Percentiles rank a stretch among this genome's conserved stretches.
phyloP scores from a whole-genome alignment of 2,888 invertebrate genomes.

The Netelia melanura region DNA sequence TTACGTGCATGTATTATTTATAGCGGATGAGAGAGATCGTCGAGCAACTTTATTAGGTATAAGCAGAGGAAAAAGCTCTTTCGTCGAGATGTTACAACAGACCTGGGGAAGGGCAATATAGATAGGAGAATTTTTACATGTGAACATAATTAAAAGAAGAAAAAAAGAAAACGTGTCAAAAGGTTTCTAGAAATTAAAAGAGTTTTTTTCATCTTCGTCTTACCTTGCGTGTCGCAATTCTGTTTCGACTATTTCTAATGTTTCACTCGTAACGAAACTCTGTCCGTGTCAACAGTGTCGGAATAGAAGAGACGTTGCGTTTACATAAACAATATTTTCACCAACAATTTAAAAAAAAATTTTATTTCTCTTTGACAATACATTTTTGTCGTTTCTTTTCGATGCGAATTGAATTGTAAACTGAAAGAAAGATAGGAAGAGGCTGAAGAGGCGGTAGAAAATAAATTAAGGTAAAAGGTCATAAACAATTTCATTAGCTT shows the following conservation, averaged over 20 bases:
- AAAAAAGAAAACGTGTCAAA: constrained; percentile 57
- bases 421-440: neutral
- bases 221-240: constrained; percentile 11
- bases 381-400: too few relatives aligned
- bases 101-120: constrained; percentile 10
- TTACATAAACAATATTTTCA: too few relatives aligned
- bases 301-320: neutral
- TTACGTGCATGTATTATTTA: constrained; percentile 58
- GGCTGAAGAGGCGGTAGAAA: constrained; percentile 33
- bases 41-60: constrained; percentile 44
- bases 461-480: neutral
- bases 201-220: constrained; percentile 37
- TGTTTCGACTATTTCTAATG: neutral
- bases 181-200: constrained; percentile 58
- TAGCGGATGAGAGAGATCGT: constrained; percentile 20
- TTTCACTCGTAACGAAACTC: constrained; percentile 25
- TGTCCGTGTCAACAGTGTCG: neutral
- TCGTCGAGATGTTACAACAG: constrained; percentile 4
- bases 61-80: constrained; percentile 26
- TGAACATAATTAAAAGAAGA: constrained; percentile 3
- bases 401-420: too few relatives aligned
- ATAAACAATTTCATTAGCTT: neutral
- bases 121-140: constrained; percentile 52
- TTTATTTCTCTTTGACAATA: too few relatives aligned
- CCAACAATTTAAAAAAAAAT: too few relatives aligned